Evolutionary conservation across 2,113 vertebrate species (phyloP).

Genomic region (Rhineura floridana): DNA sequence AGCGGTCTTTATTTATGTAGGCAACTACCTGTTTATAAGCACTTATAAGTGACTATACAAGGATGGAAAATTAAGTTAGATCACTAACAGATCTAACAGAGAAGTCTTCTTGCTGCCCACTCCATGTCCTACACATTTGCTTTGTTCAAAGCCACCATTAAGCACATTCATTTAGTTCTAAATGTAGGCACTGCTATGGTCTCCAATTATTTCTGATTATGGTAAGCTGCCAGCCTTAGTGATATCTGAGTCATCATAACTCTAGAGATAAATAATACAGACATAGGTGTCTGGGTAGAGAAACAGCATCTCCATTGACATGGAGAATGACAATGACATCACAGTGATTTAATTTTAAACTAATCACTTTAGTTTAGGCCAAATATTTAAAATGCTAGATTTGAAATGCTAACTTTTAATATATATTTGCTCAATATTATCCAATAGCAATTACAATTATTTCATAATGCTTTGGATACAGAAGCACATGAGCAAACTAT

Average conservation of each 20-base stretch:
- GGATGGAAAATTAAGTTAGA: constrained; percentile 3
- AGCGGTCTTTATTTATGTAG: not conserved
- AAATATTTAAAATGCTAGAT: not conserved
- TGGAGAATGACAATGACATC: not conserved
- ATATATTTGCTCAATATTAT: not conserved
- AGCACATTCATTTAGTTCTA: not conserved
- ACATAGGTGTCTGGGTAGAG: not conserved
- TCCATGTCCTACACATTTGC: not conserved
- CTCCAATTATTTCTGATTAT: not conserved
- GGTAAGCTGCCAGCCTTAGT: not conserved
- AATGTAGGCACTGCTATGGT: not conserved
- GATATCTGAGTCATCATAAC: not conserved
- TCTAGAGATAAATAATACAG: not conserved
- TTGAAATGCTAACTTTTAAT: not conserved
- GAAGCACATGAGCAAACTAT: not conserved
- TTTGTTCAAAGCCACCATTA: not conserved
- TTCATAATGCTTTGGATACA: not conserved
- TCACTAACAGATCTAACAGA: not conserved
- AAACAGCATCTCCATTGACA: not conserved
- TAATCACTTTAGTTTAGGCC: not conserved
- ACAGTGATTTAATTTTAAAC: not conserved
- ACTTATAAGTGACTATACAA: not conserved
- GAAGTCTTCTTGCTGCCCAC: not conserved
- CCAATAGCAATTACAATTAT: not conserved
- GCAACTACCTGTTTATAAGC: not conserved